Evolutionary conservation across 2,888 invertebrate species (phyloP), one percentile per base, ranked within the genome.

Genomic region (Chouioia cunea): DNA sequence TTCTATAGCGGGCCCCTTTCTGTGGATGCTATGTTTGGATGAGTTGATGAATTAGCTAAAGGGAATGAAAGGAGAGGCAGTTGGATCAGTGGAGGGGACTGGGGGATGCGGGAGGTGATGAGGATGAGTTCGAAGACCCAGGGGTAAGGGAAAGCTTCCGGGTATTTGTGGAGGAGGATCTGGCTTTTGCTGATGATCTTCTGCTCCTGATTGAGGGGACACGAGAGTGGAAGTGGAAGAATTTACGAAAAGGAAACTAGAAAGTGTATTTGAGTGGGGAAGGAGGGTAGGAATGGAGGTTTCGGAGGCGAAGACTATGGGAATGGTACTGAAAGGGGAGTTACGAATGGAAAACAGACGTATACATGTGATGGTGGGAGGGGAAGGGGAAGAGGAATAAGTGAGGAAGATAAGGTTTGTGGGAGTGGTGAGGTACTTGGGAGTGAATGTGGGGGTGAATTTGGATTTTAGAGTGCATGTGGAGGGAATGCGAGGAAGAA

Each of bases 401-500:
- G 20, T n/a, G 4, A 36, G 44, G 6, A 23, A 10, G 12, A 16
- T 47, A 0, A 43, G 18, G 20, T 62, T 48, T 27, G 67, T 62
- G 0, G 54, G 58, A 12, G 0, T 18, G 0, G 62, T 73, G 22
- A 67, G 62, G 16, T 73, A 73, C 10, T 4, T 75, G 14, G 73
- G 70, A 6, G 47, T 72, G 6, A 27, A 20, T 15, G 15, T 74
- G 58, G 3, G 57, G 22, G 68, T 27, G 15, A n/a, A 44, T 1
- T 70, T 75, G 68, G 20, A 63, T 12, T 68, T 72, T 57, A 60
- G 20, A n/a, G 62, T 54, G 10, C 72, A 73, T 60, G 14, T 75
- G 0, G 56, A 53, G 4, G 20, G 43, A 8, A 2, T 73, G 36
- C 14, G 57, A 0, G 53, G 20, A n/a, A 46, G 27, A 47, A 54